A percentile compares a stretch with the other conserved stretches of the same genome.
Evolutionary conservation across 2,113 vertebrate species (phyloP).

Genomic region (Procapra przewalskii): DNA sequence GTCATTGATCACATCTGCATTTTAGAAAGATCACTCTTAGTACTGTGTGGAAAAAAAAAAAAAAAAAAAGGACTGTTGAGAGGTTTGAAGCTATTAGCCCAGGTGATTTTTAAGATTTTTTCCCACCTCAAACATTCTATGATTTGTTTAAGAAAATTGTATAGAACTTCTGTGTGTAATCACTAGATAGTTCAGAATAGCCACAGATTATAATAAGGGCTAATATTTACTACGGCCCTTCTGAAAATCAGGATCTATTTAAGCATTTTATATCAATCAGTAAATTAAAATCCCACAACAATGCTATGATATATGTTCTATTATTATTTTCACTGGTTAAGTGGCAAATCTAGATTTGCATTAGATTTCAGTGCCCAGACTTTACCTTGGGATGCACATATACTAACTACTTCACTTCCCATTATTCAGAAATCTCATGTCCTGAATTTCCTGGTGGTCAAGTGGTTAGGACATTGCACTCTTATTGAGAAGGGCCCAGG

Average conservation of each 20-base stretch:
- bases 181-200: background rate
- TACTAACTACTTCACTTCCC: background rate
- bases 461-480: background rate
- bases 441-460: background rate
- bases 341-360: background rate
- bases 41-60: background rate
- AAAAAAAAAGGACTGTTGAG: background rate
- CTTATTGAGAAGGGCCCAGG: background rate
- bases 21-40: background rate
- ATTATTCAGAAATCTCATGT: background rate
- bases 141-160: background rate
- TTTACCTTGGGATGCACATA: background rate
- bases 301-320: background rate
- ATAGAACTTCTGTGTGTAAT: background rate
- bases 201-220: background rate
- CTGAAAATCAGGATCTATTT: background rate
- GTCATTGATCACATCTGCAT: background rate
- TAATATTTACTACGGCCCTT: background rate
- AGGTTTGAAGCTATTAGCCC: background rate
- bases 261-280: background rate
- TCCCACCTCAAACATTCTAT: background rate
- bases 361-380: background rate
- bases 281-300: background rate
- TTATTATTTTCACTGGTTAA: background rate
- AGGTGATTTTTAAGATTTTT: background rate